Base-by-base conservation (phyloP, 2,113 vertebrate genomes). In the Eptesicus fuscus region DNA sequence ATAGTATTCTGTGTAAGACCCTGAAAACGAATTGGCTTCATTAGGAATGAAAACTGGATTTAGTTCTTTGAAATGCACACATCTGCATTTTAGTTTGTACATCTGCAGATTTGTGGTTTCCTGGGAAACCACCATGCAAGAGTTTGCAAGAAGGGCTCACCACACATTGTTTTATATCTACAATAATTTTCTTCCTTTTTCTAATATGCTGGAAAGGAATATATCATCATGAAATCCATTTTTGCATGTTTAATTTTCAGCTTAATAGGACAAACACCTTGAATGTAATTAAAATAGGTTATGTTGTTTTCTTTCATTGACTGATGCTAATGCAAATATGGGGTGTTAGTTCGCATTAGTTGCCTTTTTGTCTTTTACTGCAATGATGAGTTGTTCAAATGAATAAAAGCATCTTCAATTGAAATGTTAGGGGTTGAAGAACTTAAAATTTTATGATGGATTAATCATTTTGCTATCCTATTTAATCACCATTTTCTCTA, bases 241-340 rank as follows among this genome's bases (percentile, higher is more conserved):
- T 97, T 97, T 97, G 95, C 97, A 97, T 98, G 96, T 96, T 95
- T 98, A 98, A 98, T 98, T 97, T 96, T 97, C 96, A 97, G 96
- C 98, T 98, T 98, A 98, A 98, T 98, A 97, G 97, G 94, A 97
- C 37, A 90, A 96, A 97, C 97, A 97, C 95, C 97, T 98, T 98
- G 97, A 97, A 97, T 98, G 92, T 97, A 98, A 98, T 98, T 98
- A 98, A 98, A 98, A 96, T 98, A 98, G 93, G 92, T 96, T 97
- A 91, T 97, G 96, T 95, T 96, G 95, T 97, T 97, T 98, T 97
- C 95, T 96, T 94, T 90, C 94, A 70, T 88, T 98, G 98, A 98
- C 88, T 90, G 96, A 97, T 98, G 94, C 94, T 97, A 78, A 95
- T 97, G 98, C 97, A 97, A 98, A 98, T 98, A 96, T 71, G 93